Conservation (phyloP, 2,113 vertebrate genomes). For the Gasterosteus nipponicus region DNA sequence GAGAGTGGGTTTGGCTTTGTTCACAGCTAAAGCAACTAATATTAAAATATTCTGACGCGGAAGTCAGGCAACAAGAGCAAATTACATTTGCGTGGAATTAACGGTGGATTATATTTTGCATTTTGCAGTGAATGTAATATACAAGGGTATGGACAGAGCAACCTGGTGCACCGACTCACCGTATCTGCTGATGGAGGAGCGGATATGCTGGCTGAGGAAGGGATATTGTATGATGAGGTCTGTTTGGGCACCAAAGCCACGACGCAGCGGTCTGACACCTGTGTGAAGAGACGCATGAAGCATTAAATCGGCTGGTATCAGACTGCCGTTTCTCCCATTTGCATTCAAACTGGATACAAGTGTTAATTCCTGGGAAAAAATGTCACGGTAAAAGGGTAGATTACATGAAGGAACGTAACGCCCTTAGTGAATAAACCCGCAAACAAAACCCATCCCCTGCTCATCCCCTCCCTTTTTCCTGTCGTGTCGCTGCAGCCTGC, state of each 20-base stretch:
- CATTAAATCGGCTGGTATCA: neutral
- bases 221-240: slow-evolving; percentile 98
- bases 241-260: slow-evolving; percentile 98
- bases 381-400: neutral
- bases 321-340: neutral
- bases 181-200: slow-evolving; percentile 96
- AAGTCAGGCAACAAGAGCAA: slow-evolving; percentile 5
- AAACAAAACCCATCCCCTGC: slow-evolving; percentile 22
- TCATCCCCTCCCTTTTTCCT: slow-evolving; percentile 19
- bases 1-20: slow-evolving; percentile 37
- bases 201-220: slow-evolving; percentile 96
- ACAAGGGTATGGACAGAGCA: neutral
- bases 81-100: slow-evolving; percentile 14
- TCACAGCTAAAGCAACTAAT: slow-evolving; percentile 32
- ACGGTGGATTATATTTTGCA: neutral
- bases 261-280: slow-evolving; percentile 96
- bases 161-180: slow-evolving; percentile 80
- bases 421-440: slow-evolving; percentile 33
- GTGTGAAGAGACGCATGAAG: slow-evolving; percentile 31
- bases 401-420: slow-evolving; percentile 12
- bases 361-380: neutral
- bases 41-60: slow-evolving; percentile 4
- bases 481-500: slow-evolving; percentile 53
- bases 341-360: neutral
- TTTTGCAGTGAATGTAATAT: slow-evolving; percentile 1